phyloP scores from a whole-genome alignment of 2,888 invertebrate genomes.

The Tipula vernalis region DNA sequence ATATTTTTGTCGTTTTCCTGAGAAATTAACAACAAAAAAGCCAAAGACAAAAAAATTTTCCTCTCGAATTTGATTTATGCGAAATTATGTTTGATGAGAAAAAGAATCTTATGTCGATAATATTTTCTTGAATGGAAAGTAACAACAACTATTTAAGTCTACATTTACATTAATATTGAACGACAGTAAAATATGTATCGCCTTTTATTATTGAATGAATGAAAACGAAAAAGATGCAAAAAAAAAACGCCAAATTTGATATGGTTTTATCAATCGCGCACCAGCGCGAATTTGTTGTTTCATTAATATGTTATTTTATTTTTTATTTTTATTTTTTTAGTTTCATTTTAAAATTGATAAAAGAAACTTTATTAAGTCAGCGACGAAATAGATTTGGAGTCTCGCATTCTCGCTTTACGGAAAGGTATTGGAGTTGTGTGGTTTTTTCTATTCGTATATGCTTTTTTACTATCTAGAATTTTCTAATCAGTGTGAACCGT shows the following conservation, averaged over 20 bases:
- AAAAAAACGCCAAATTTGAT: neutral
- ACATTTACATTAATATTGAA: neutral
- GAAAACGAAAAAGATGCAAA: neutral
- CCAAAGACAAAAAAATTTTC: neutral
- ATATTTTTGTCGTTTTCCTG: neutral
- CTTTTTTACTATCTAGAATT: neutral
- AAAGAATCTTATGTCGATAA: neutral
- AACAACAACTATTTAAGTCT: neutral
- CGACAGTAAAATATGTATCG: neutral
- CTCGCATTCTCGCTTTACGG: neutral
- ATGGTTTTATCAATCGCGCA: neutral
- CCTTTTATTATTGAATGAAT: neutral
- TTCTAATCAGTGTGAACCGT: neutral
- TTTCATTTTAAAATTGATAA: neutral
- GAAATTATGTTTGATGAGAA: neutral
- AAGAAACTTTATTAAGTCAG: neutral
- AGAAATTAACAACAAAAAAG: neutral
- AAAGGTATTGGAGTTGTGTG: neutral
- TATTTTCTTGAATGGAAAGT: neutral
- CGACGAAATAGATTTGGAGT: neutral
- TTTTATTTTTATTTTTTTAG: neutral
- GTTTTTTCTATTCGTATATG: neutral
- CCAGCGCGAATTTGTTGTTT: neutral
- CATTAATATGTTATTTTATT: neutral
- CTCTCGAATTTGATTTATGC: neutral